phyloP scores from a whole-genome alignment of 2,888 invertebrate species.

The Onthophagus sagittarius region DNA sequence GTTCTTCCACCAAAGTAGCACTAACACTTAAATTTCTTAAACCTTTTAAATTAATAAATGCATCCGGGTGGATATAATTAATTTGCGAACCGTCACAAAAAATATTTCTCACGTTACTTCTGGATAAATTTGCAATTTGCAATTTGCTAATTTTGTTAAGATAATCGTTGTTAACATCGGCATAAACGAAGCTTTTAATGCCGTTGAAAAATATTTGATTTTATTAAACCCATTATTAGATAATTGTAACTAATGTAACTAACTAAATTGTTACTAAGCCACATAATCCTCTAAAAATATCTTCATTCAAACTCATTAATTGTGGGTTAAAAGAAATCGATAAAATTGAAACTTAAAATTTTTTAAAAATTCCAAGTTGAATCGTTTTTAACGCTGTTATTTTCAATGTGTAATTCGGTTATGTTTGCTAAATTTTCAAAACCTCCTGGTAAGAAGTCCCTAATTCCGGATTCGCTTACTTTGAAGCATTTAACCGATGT shows the following conservation, averaged over 20 bases:
- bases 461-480: conserved; percentile 50
- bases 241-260: conserved; percentile 52
- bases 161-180: conserved; percentile 51
- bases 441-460: conserved; percentile 47
- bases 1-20: conserved; percentile 53
- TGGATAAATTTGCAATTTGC: too few relatives aligned
- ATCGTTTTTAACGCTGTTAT: conserved; percentile 52
- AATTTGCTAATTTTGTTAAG: too few relatives aligned
- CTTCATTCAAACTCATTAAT: conserved; percentile 47
- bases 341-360: conserved; percentile 51
- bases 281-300: conserved; percentile 52
- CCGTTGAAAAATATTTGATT: conserved; percentile 48
- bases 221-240: conserved; percentile 55
- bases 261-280: conserved; percentile 52
- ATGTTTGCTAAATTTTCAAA: conserved; percentile 45
- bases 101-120: conserved; percentile 48
- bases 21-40: conserved; percentile 52
- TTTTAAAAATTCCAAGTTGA: conserved; percentile 51
- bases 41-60: conserved; percentile 50
- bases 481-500: conserved; percentile 43
- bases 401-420: conserved; percentile 52
- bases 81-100: conserved; percentile 54
- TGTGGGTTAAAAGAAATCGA: conserved; percentile 56
- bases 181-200: conserved; percentile 48
- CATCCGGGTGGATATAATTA: conserved; percentile 52